Evolutionary conservation across 2,113 vertebrate species (phyloP).

Genomic region (Antechinus stuartii): DNA sequence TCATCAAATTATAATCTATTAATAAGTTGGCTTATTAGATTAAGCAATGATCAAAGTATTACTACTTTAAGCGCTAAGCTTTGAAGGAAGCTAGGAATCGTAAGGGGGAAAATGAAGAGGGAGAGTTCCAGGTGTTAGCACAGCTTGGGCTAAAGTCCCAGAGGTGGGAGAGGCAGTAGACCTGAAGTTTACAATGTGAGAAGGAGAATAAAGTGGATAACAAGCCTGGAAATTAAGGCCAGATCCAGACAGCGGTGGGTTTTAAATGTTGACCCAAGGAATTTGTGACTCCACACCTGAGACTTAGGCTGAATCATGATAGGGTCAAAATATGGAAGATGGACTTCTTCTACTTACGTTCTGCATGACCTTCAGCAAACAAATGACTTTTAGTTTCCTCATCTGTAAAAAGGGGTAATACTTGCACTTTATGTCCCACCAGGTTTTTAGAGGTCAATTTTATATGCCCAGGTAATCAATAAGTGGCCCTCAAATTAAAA

Average conservation of each 20-base stretch:
- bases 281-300: background rate
- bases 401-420: background rate
- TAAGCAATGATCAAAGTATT: background rate
- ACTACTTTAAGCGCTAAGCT: background rate
- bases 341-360: background rate
- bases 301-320: background rate
- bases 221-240: background rate
- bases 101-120: background rate
- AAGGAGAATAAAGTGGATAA: background rate
- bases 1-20: background rate
- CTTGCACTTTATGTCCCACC: background rate
- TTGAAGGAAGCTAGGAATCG: background rate
- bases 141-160: background rate
- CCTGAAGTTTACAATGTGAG: background rate
- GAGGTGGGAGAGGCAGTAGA: background rate
- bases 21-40: background rate
- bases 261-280: background rate
- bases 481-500: background rate
- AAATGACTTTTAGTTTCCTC: background rate
- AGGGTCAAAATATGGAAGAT: background rate
- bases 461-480: background rate
- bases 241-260: background rate
- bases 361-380: background rate
- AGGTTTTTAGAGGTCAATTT: too few species aligned
- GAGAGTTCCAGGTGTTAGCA: background rate